Percentiles rank a stretch among this genome's conserved stretches.
phyloP scores from a whole-genome alignment of 2,888 invertebrate species.

The Micropterix aruncella region DNA sequence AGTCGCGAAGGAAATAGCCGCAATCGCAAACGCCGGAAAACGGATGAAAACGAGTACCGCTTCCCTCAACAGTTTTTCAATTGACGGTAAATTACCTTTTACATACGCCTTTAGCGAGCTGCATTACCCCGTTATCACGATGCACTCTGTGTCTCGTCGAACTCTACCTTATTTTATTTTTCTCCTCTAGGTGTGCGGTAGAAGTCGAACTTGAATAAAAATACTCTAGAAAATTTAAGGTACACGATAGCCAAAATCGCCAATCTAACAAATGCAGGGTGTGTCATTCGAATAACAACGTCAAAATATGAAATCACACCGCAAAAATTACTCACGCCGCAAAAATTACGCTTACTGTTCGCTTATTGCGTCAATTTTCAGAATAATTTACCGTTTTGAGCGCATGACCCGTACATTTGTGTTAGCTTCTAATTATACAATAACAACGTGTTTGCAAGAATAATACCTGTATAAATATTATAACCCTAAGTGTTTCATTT shows the following conservation, averaged over 20 bases:
- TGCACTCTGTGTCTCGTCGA: no score
- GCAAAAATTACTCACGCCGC: no score
- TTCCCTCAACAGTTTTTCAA: conserved; percentile 22
- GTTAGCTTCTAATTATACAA: no score
- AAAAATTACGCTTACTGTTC: no score
- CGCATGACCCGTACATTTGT: background rate
- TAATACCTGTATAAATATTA: no score
- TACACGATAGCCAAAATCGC: background rate
- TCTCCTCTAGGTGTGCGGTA: background rate
- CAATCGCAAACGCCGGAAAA: background rate
- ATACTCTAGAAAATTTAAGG: background rate
- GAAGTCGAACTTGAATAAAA: background rate
- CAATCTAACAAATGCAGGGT: background rate
- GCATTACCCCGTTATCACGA: no score
- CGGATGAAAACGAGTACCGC: conserved; percentile 21
- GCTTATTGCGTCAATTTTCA: no score
- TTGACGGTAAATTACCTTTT: conserved; percentile 26
- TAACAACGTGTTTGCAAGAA: no score
- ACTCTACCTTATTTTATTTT: background rate
- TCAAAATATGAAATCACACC: background rate
- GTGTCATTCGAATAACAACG: background rate
- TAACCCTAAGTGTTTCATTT: no score
- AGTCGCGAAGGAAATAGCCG: background rate
- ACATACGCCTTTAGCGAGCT: no score
- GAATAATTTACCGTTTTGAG: background rate